phyloP scores from a whole-genome alignment of 2,888 invertebrate species.

The Zonitis immaculata region DNA sequence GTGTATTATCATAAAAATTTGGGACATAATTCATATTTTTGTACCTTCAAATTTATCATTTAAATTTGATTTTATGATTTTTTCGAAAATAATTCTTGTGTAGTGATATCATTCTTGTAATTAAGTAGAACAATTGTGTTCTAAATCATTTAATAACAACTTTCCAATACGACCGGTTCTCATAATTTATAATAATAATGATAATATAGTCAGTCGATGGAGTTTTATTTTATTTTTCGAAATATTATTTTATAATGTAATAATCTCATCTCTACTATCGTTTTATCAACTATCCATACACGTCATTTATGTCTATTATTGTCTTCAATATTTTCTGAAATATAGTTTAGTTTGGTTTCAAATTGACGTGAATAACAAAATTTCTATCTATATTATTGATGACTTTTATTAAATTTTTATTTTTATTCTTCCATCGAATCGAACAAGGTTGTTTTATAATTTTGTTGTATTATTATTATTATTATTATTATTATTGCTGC shows the following conservation, averaged over 20 bases:
- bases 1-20: no score
- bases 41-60: slow-evolving; percentile 1
- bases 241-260: slow-evolving; percentile 34
- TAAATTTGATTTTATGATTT: no score
- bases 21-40: slow-evolving; percentile 26
- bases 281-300: slow-evolving; percentile 17
- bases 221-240: slow-evolving; percentile 21
- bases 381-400: no score
- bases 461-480: slow-evolving; percentile 23
- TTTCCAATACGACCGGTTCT: slow-evolving; percentile 42
- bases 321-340: not conserved
- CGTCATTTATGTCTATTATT: no score
- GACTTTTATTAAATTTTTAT: slow-evolving; percentile 26
- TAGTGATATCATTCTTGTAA: slow-evolving; percentile 43
- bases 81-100: slow-evolving; percentile 32
- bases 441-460: slow-evolving; percentile 22
- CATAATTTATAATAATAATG: no score
- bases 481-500: no score
- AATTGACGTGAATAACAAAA: slow-evolving; percentile 13
- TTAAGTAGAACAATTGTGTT: slow-evolving; percentile 44
- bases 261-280: slow-evolving; percentile 24
- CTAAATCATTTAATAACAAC: slow-evolving; percentile 44
- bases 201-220: slow-evolving; percentile 33
- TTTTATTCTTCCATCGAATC: slow-evolving; percentile 20
- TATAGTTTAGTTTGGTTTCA: no score